A percentile compares a stretch with the other conserved stretches of the same genome.
phyloP scores from a whole-genome alignment of 2,888 invertebrate species.

The Drosophila silvestris region DNA sequence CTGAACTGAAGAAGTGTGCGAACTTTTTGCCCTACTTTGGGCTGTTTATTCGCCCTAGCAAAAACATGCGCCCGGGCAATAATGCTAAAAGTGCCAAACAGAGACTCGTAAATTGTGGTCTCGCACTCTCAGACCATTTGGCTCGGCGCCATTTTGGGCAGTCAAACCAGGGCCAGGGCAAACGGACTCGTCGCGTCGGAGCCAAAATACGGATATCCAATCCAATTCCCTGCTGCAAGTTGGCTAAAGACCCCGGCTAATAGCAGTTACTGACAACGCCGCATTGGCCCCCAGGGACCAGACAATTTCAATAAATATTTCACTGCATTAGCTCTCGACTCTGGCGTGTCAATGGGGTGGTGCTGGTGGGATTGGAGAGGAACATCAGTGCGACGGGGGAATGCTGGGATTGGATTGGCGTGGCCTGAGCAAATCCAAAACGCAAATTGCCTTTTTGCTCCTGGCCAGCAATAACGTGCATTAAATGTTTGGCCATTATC shows the following conservation, averaged over 20 bases:
- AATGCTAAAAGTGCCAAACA: conserved; percentile 78
- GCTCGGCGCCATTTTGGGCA: conserved; percentile 39
- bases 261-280: conserved; percentile 68
- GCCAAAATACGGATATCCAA: conserved; percentile 41
- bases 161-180: conserved; percentile 2
- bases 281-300: conserved; percentile 80
- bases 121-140: conserved; percentile 32
- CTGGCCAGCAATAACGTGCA: conserved; percentile 73
- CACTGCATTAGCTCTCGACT: conserved; percentile 79
- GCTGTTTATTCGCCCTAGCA: conserved; percentile 49
- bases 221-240: conserved; percentile 58
- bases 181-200: conserved; percentile 24
- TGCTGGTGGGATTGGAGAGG: neutral
- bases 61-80: conserved; percentile 64
- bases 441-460: conserved; percentile 71
- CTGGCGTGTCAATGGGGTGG: conserved; percentile 21
- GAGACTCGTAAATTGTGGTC: conserved; percentile 75
- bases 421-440: conserved; percentile 46
- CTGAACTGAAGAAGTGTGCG: conserved; percentile 48
- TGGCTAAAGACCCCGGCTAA: conserved; percentile 69
- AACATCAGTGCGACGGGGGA: neutral
- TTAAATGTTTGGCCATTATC: conserved; percentile 83
- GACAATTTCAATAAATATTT: conserved; percentile 84
- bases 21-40: conserved; percentile 51
- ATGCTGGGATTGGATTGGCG: conserved; percentile 6